Base-by-base conservation (phyloP, 1,140 invertebrate genomes). In the Drosophila pseudoananassae region DNA sequence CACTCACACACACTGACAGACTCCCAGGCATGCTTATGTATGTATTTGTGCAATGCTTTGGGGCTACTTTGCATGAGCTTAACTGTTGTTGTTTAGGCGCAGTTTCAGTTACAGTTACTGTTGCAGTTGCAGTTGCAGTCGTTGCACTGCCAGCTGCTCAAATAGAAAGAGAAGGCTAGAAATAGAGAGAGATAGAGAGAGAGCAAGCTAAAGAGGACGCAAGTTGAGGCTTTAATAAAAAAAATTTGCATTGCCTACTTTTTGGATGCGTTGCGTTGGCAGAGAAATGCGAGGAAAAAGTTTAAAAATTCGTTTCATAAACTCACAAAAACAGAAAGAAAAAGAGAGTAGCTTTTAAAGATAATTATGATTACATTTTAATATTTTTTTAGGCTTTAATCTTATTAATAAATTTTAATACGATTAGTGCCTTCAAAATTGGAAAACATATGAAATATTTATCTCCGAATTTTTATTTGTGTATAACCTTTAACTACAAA, bases 41-140 rank as follows among this genome's bases (percentile, higher is more conserved):
- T 52, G 25, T 66, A 51, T 71, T 33, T 77, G 25, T 64, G 50
- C 55, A 51, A 60, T 81, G 69, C 82, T 77, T 53, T 63, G 50
- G 50, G 74, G 78, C 82, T 76, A 87, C 81, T 85, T 85, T 66
- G 75, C 74, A 78, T 58, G 56, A 56, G 82, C 81, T 81, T 84
- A 81, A 84, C 69, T 68, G 77, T 87, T 81, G 81, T 81, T 84
- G 73, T 84, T 87, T 87, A 80, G 77, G 63, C 64, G 73, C 82
- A 85, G 82, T 78, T 46, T 20, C 43, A 65, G 72, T 55, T 72
- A 36, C 65, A 73, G 25, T 63, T 27, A 14, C 65, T 31, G 31
- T 49, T 52, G 17, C 57, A 65, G 47, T 29, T 46, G 29, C 65
- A 52, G 40, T 53, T 68, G n/a, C 49, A 49, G 17, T 54, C 17